Percentiles rank a stretch among this genome's conserved stretches.
Evolutionary conservation across 2,888 invertebrate species (phyloP).

Genomic region (Baccha elongata): DNA sequence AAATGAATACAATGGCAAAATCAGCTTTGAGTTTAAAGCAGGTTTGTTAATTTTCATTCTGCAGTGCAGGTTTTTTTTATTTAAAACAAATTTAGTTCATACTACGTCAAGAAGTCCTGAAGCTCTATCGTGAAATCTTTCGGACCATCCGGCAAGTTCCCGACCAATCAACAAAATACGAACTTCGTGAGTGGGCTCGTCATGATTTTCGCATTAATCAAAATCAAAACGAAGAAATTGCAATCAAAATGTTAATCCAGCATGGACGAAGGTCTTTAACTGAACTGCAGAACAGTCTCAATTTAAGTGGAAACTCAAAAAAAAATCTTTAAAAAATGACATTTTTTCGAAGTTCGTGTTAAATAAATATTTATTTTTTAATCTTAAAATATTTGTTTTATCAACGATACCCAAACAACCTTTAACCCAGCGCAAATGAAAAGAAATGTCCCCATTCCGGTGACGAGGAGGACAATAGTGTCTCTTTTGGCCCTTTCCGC

Average conservation of each 20-base stretch:
- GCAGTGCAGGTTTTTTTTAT: neutral
- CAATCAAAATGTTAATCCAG: slow-evolving; percentile 88
- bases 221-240: slow-evolving; percentile 87
- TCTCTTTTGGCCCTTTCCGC: slow-evolving; percentile 85
- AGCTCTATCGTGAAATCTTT: slow-evolving; percentile 89
- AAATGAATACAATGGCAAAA: slow-evolving; percentile 82
- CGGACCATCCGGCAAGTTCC: slow-evolving; percentile 87
- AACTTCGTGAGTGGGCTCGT: slow-evolving; percentile 89
- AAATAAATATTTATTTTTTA: slow-evolving; percentile 68
- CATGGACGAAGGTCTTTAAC: slow-evolving; percentile 88
- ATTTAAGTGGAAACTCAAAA: slow-evolving; percentile 83
- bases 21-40: slow-evolving; percentile 85
- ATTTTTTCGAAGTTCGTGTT: neutral
- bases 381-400: slow-evolving; percentile 77
- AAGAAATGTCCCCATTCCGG: slow-evolving; percentile 89
- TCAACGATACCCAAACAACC: slow-evolving; percentile 82
- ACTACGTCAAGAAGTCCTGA: slow-evolving; percentile 89
- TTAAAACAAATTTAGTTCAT: slow-evolving; percentile 86
- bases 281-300: slow-evolving; percentile 86
- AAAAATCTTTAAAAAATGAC: neutral
- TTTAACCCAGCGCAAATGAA: slow-evolving; percentile 86
- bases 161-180: slow-evolving; percentile 85
- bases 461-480: slow-evolving; percentile 87
- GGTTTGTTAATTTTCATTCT: slow-evolving; percentile 79
- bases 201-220: slow-evolving; percentile 89